These are phyloP conservation scores for Coboldia fuscipes DNA, from an alignment of 1,140 invertebrate genomes.

Conservation along the genomic window DNA sequence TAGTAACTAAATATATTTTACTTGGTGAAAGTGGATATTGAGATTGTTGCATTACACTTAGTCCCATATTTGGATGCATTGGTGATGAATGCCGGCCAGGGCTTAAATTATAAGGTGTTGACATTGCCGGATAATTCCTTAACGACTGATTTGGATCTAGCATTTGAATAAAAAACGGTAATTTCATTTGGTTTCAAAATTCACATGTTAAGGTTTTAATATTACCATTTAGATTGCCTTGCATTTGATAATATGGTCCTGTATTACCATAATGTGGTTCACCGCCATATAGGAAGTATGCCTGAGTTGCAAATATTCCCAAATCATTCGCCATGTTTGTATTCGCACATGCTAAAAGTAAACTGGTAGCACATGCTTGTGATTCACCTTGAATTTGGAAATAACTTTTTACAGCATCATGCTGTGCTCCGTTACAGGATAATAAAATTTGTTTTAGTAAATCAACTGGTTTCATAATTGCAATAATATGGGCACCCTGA, in stretches of 20 bases:
- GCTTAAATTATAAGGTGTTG: neutral
- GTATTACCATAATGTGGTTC: constrained; percentile 26
- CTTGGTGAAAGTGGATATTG: constrained; percentile 14
- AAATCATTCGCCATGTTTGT: constrained; percentile 44
- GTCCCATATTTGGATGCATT: constrained; percentile 2
- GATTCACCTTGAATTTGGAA: constrained; percentile 63
- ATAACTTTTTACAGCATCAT: constrained; percentile 61
- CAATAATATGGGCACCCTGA: constrained; percentile 64
- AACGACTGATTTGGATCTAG: neutral
- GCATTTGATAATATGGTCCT: neutral
- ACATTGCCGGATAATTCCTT: neutral
- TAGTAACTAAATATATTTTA: constrained; percentile 6
- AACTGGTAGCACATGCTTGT: constrained; percentile 72
- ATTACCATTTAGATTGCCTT: neutral
- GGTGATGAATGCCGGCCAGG: constrained; percentile 5
- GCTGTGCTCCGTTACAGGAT: constrained; percentile 64
- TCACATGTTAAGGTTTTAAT: too few relatives aligned
- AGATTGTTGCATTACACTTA: constrained; percentile 3
- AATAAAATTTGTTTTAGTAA: constrained; percentile 57
- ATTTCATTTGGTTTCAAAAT: too few relatives aligned
- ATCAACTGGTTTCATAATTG: constrained; percentile 69
- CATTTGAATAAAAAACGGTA: neutral
- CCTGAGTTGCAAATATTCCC: constrained; percentile 71
- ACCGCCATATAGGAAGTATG: constrained; percentile 81
- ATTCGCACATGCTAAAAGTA: constrained; percentile 64